Evolutionary conservation across 2,888 invertebrate genomes (phyloP), one percentile per base, ranked within the genome.

Genomic region (Diloba caeruleocephala): DNA sequence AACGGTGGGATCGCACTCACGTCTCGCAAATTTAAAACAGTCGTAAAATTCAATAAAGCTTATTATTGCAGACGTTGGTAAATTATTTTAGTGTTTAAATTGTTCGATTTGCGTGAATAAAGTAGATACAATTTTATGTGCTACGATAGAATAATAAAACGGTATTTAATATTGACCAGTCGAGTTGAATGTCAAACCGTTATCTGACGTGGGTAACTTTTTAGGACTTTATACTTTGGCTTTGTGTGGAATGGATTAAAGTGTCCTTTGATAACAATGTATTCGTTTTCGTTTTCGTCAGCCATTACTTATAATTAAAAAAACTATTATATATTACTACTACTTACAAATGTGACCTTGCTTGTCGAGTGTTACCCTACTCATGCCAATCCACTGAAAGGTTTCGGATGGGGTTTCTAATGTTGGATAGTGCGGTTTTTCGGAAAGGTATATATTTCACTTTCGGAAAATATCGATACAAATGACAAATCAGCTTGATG

Each of bases 11-110:
- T 67, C 61, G 64, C 62, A 62, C 60, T 69, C 71, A 69, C 57
- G 60, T 64, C 63, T 60, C 34, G 48, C 28, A 53, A 70, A 66
- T 70, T 67, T 64, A 64, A 75, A 78, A 72, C 54, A 63, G 61
- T 70, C 74, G 67, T 78, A 67, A 71, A 75, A 74, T 75, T 74
- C 71, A 70, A 78, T 75, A 75, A 73, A 74, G 69, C 71, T 64
- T 72, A 70, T 76, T 75, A 77, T 78, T 74, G 70, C 63, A 68
- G 67, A 57, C 66, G 50, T 45, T 65, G 37, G 58, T 72, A 71
- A 77, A 77, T 77, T 66, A 67, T 63, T 65, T 60, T 58, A 71
- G 63, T 71, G 61, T 72, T 70, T 65, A 71, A 71, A 67, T 73
- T 73, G 68, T 64, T 54, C 63, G 56, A 21, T 51, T 67, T 56